phyloP scores from a whole-genome alignment of 2,113 vertebrate species.

The Microcebus lehilahytsara region DNA sequence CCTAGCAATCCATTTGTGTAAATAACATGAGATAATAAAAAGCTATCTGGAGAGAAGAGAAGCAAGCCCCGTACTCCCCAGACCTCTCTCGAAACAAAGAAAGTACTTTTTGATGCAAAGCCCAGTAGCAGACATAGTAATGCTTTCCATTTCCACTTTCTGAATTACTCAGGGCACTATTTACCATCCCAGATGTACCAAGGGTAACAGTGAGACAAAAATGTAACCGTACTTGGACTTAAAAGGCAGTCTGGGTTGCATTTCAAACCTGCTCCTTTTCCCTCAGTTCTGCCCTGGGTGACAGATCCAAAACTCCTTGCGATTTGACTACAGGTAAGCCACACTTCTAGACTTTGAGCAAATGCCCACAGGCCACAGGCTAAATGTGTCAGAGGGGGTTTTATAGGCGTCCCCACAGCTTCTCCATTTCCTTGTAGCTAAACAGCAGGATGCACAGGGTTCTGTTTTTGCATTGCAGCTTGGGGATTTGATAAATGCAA shows the following conservation, averaged over 20 bases:
- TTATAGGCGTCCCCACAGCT: conserved; percentile 26
- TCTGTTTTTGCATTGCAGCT: background rate
- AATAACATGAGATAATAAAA: background rate
- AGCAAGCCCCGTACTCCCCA: background rate
- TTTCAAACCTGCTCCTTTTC: conserved; percentile 23
- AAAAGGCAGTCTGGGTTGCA: conserved; percentile 32
- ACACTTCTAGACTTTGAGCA: background rate
- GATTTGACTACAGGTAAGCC: conserved; percentile 30
- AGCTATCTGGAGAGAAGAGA: background rate
- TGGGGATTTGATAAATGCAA: background rate
- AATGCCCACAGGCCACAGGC: conserved; percentile 25
- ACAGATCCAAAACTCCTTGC: conserved; percentile 41
- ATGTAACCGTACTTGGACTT: background rate
- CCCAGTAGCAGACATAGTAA: conserved; percentile 14
- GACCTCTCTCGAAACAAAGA: background rate
- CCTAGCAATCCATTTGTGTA: background rate
- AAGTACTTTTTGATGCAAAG: background rate
- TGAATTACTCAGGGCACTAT: conserved; percentile 34
- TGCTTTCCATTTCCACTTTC: conserved; percentile 44
- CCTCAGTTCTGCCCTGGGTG: background rate
- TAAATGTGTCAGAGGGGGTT: conserved; percentile 50
- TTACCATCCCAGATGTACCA: background rate
- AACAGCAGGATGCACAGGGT: background rate
- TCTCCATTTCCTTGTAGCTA: conserved; percentile 38
- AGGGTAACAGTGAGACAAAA: background rate